These are phyloP conservation scores for Nesogale talazaci DNA, from an alignment of 2,113 vertebrate species.

Conservation along the genomic window DNA sequence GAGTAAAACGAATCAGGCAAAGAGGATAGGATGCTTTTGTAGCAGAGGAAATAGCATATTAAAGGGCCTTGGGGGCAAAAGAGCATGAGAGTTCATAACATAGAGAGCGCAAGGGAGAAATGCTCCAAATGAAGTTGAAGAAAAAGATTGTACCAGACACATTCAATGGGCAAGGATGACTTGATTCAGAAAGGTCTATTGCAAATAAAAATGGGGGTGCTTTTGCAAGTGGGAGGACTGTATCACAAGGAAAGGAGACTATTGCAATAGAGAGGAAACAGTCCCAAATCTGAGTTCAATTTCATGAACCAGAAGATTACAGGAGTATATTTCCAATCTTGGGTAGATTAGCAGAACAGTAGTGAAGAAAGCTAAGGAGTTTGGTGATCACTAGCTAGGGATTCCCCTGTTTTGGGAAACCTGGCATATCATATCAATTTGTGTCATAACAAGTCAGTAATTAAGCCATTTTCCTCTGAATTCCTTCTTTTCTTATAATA, in stretches of 20 bases:
- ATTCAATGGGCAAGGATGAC: neutral
- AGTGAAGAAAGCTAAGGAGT: neutral
- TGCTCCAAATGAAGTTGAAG: neutral
- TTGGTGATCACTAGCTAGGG: neutral
- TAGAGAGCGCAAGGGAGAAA: neutral
- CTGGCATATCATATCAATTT: too few species aligned
- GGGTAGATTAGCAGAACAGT: neutral
- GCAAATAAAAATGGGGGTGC: neutral
- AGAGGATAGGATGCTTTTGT: neutral
- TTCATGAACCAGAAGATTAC: neutral
- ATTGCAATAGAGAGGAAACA: neutral
- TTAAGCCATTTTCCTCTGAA: neutral
- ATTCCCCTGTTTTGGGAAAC: too few species aligned
- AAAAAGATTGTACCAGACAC: neutral
- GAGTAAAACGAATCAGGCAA: constrained; percentile 12
- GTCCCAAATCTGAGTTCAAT: neutral
- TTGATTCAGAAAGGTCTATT: neutral
- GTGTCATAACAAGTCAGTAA: neutral
- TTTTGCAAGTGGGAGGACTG: neutral
- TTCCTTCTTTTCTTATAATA: neutral
- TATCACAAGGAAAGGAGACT: neutral
- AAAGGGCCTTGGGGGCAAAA: neutral
- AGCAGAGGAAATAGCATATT: neutral
- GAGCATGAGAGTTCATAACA: neutral
- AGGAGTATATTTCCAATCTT: neutral